Evolutionary conservation across 2,113 vertebrate species (phyloP), one percentile per base, ranked within the genome.

Genomic region (Pithys albifrons): DNA sequence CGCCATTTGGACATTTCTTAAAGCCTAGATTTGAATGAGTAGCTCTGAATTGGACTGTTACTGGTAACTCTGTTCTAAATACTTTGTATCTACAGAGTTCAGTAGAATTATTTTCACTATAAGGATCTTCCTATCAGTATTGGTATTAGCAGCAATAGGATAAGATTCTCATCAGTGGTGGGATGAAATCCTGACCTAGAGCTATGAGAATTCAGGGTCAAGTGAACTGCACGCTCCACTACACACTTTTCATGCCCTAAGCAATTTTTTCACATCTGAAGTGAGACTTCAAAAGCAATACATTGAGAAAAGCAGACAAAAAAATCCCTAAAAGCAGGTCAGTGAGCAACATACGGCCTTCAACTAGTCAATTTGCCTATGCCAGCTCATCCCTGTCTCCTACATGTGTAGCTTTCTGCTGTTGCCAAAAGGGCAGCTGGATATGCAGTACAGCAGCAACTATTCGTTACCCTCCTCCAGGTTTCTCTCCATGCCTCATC

Each of bases 311-410:
- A 86, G 59, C 39, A 74, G 20, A n/a, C 10, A 13, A 58, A 80
- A 69, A 82, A 51, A 37, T 4, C 4, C n/a, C 59, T 52, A 58
- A 61, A n/a, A 93, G 41, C 5, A 4, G 61, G 80, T 81, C 86
- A 93, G 65, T 46, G 69, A 92, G 72, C 83, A 95, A 85, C 86
- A 67, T 10, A 91, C 1, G 1, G 72, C 76, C 94, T 92, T 77
- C 80, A 86, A 45, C 20, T 20, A 75, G 33, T 73, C 80, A 17
- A 10, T 91, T 67, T 91, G 48, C 65, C 76, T 57, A 10, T 41
- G 94, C 93, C 91, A 95, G 86, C 89, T 92, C 89, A 93, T 61
- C 80, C 65, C 65, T 37, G 39, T 93, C 76, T 91, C 80, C 93
- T 81, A 84, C 69, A 59, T 4, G 33, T 69, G 84, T 6, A 59